A percentile compares a stretch with the other conserved stretches of the same genome.
phyloP scores from a whole-genome alignment of 2,113 vertebrate genomes.

The Spizaetus ornatus region DNA sequence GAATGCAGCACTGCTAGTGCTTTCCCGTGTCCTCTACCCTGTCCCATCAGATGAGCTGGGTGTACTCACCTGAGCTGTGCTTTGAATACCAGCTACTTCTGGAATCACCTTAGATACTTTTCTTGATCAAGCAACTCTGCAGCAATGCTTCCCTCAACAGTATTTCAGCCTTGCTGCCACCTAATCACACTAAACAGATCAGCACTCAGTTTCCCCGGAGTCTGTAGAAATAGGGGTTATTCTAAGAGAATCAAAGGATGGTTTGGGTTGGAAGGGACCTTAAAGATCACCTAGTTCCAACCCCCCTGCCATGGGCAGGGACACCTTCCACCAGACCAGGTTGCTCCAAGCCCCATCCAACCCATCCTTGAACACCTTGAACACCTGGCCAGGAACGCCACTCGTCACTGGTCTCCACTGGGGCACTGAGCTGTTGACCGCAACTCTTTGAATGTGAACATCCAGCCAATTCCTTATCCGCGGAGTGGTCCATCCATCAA shows the following conservation, averaged over 20 bases:
- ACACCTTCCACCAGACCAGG: too few relatives aligned
- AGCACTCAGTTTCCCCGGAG: neutral
- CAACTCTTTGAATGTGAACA: too few relatives aligned
- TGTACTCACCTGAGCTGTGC: neutral
- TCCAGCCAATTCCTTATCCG: too few relatives aligned
- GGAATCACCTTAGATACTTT: neutral
- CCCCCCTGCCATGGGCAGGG: too few relatives aligned
- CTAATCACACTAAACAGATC: neutral
- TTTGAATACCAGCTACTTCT: neutral
- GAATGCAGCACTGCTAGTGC: neutral
- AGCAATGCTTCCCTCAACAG: neutral
- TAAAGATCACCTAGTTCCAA: too few relatives aligned
- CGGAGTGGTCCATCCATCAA: too few relatives aligned
- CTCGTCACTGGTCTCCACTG: too few relatives aligned
- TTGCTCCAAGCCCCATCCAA: too few relatives aligned
- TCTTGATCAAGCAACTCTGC: neutral
- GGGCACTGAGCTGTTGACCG: too few relatives aligned
- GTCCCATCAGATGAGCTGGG: neutral
- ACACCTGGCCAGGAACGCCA: too few relatives aligned
- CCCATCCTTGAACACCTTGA: too few relatives aligned
- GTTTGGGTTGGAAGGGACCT: too few relatives aligned
- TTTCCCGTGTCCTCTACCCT: neutral
- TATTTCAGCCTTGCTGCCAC: neutral
- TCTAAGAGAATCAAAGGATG: neutral
- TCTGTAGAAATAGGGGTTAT: neutral